Conservation (phyloP, 2,113 vertebrate genomes). For the Lepisosteus osseus region DNA sequence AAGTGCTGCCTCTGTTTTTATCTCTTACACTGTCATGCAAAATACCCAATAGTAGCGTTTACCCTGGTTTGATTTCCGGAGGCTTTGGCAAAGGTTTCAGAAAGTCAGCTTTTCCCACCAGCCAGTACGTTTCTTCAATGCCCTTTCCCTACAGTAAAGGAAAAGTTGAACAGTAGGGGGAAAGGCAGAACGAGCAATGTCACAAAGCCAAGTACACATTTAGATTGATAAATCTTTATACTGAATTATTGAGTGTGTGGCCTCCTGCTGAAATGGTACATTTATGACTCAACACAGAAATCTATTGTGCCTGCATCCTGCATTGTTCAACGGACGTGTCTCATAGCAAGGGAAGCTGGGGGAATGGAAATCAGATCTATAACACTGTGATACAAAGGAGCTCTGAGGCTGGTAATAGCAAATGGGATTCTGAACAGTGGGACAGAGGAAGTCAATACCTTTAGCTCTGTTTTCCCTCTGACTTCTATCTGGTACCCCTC, state of each 20-base stretch:
- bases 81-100: constrained; percentile 78
- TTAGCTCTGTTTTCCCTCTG: constrained; percentile 83
- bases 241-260: not conserved
- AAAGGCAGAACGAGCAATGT: too few relatives aligned
- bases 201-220: too few relatives aligned
- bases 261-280: not conserved
- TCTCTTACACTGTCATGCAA: too few relatives aligned
- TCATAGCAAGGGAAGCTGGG: too few relatives aligned
- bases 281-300: too few relatives aligned
- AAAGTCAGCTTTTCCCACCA: constrained; percentile 79
- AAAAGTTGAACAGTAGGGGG: constrained; percentile 3
- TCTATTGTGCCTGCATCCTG: not conserved
- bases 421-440: not conserved
- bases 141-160: constrained; percentile 78
- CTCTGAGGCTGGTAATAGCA: not conserved
- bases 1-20: too few relatives aligned
- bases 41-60: constrained; percentile 38
- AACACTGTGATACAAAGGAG: too few relatives aligned
- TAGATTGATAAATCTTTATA: not conserved
- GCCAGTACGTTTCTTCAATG: constrained; percentile 87
- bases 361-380: too few relatives aligned
- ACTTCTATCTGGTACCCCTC: constrained; percentile 84
- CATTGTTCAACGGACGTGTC: too few relatives aligned
- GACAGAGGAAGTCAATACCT: constrained; percentile 59
- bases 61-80: constrained; percentile 82